These are phyloP conservation scores for Myrmecophaga tridactyla DNA, from an alignment of 2,113 vertebrate genomes.

Conservation along the genomic window DNA sequence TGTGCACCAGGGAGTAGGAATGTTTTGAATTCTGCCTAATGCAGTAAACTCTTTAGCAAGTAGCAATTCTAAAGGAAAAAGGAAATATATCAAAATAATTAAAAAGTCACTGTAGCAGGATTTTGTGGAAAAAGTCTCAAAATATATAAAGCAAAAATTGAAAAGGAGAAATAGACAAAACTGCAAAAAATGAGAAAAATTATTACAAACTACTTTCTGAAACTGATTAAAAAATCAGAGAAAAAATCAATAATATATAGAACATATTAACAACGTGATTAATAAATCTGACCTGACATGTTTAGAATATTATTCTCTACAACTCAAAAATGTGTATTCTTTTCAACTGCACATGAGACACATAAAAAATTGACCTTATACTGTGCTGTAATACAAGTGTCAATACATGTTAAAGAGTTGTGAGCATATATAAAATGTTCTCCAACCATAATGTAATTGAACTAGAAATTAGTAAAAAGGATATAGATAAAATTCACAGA, in stretches of 20 bases:
- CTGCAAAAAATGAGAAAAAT: neutral
- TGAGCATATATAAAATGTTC: neutral
- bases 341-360: neutral
- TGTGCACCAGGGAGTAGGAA: neutral
- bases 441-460: neutral
- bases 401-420: neutral
- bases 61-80: neutral
- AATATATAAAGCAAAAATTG: neutral
- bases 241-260: neutral
- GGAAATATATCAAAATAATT: neutral
- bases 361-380: neutral
- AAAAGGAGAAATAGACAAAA: neutral
- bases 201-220: neutral
- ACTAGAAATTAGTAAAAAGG: neutral
- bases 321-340: neutral
- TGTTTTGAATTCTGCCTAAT: neutral
- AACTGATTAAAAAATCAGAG: neutral
- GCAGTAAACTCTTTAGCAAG: neutral
- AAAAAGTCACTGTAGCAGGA: neutral
- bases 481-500: neutral
- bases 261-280: neutral
- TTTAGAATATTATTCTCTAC: neutral
- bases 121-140: neutral
- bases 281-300: neutral
- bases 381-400: neutral